Evolutionary conservation across 2,888 invertebrate species (phyloP).

Genomic region (Deilephila porcellus): DNA sequence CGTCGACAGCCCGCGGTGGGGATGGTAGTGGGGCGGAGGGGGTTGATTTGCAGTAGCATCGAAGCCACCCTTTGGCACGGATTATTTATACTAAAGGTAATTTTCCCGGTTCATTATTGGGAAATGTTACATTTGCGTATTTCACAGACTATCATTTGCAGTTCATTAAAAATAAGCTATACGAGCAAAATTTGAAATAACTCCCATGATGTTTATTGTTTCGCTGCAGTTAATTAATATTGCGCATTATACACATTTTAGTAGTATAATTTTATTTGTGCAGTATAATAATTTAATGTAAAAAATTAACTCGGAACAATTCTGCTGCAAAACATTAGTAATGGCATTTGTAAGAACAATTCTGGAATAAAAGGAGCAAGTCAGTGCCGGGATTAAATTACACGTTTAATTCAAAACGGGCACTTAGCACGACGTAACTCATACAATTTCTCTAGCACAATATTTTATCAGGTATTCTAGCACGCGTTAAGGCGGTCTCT

Average conservation of each 20-base stretch:
- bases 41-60: slow-evolving; percentile 82
- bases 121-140: slow-evolving; percentile 81
- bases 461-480: slow-evolving; percentile 65
- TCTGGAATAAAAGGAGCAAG: slow-evolving; percentile 17
- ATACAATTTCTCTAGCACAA: slow-evolving; percentile 60
- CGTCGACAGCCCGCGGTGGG: slow-evolving; percentile 77
- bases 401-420: slow-evolving; percentile 64
- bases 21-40: slow-evolving; percentile 58
- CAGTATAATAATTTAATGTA: background rate
- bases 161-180: slow-evolving; percentile 75
- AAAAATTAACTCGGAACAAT: background rate
- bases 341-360: background rate
- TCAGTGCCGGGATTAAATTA: slow-evolving; percentile 46
- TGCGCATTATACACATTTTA: background rate
- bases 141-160: slow-evolving; percentile 77
- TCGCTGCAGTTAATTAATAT: background rate
- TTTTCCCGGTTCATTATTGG: slow-evolving; percentile 83
- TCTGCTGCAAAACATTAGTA: background rate
- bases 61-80: slow-evolving; percentile 81
- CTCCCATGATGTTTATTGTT: slow-evolving; percentile 18
- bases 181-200: slow-evolving; percentile 29
- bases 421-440: slow-evolving; percentile 69
- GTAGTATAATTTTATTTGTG: background rate
- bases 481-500: slow-evolving; percentile 69
- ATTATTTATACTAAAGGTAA: slow-evolving; percentile 84